Conservation (phyloP, 2,888 invertebrate genomes). For the Resseliella maxima region DNA sequence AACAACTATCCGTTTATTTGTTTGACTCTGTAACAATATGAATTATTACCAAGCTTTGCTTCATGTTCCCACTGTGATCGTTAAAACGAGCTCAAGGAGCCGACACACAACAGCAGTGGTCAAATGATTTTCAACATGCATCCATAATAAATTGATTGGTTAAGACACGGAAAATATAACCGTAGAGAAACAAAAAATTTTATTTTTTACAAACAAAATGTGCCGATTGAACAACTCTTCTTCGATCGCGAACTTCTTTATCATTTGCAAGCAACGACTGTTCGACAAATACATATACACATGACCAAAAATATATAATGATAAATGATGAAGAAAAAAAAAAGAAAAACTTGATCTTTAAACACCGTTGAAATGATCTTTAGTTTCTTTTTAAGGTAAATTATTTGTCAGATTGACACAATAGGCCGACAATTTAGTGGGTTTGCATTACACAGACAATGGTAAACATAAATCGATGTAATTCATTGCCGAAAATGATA, state of each 20-base stretch:
- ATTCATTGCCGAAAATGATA: neutral
- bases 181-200: neutral
- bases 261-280: neutral
- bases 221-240: neutral
- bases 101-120: conserved; percentile 18
- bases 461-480: neutral
- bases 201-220: neutral
- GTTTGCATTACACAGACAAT: neutral
- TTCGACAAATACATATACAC: neutral
- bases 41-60: neutral
- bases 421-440: conserved; percentile 7
- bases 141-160: conserved; percentile 44
- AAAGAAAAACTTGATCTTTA: neutral
- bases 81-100: neutral
- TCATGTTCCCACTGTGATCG: neutral
- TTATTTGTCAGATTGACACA: conserved; percentile 45
- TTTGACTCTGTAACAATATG: neutral
- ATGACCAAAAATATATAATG: no score
- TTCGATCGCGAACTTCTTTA: neutral
- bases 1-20: neutral
- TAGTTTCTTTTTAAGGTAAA: conserved; percentile 41
- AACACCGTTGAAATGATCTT: neutral
- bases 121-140: neutral
- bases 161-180: neutral
- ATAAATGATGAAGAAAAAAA: neutral